Evolutionary conservation across 2,888 invertebrate genomes (phyloP).

Genomic region (Branchinecta sandiegonensis): DNA sequence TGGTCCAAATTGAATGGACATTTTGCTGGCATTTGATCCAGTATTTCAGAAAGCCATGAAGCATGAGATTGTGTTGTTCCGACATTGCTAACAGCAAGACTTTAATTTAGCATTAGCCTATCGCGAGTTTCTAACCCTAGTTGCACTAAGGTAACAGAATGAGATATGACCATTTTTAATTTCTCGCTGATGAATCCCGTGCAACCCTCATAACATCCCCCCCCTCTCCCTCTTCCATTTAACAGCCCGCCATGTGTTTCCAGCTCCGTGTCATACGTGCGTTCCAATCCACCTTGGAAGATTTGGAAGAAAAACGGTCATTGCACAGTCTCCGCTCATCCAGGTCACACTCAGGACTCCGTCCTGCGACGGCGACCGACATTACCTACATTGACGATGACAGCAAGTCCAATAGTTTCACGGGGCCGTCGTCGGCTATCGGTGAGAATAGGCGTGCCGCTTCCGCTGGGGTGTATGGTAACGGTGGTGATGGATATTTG

Average conservation of each 20-base stretch:
- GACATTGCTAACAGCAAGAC: no score
- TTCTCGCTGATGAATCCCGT: no score
- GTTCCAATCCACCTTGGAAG: constrained; percentile 98
- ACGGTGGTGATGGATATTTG: constrained; percentile 15
- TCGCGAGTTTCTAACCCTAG: no score
- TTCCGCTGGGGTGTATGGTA: constrained; percentile 9
- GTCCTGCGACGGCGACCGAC: constrained; percentile 51
- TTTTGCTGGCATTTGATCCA: no score
- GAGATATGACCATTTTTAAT: no score
- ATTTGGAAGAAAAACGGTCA: constrained; percentile 96
- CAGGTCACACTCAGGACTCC: constrained; percentile 55
- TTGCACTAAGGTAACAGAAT: no score
- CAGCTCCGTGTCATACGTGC: constrained; percentile 99
- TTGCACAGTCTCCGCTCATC: constrained; percentile 82
- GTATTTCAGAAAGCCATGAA: no score
- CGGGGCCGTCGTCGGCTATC: constrained; percentile 20
- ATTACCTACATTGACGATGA: constrained; percentile 69
- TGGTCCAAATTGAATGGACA: no score
- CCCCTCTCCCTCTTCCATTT: no score
- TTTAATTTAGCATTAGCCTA: no score
- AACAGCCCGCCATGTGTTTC: constrained; percentile 47
- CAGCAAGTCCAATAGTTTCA: constrained; percentile 30
- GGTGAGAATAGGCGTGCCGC: constrained; percentile 19
- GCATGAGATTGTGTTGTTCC: no score
- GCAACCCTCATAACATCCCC: no score